Percentiles rank a stretch among this genome's conserved stretches.
phyloP scores from a whole-genome alignment of 2,888 invertebrate genomes.

The Gymnosoma rotundatum region DNA sequence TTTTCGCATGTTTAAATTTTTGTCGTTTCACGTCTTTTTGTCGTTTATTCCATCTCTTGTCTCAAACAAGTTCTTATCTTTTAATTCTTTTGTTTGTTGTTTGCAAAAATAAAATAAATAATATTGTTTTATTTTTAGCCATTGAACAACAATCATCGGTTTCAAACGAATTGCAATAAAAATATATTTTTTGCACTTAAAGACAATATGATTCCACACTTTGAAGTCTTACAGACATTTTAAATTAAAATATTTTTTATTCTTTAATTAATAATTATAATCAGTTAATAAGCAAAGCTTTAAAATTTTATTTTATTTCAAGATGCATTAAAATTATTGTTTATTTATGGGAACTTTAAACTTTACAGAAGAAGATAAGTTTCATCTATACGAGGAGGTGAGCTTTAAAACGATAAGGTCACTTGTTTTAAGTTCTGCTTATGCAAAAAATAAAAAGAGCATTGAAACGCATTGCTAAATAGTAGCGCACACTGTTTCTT shows the following conservation, averaged over 20 bases:
- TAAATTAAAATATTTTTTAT: slow-evolving; percentile 2
- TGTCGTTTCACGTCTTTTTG: not conserved
- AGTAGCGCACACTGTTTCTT: no score
- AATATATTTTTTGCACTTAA: not conserved
- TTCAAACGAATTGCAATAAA: slow-evolving; percentile 7
- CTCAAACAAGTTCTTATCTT: not conserved
- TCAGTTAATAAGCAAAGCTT: slow-evolving; percentile 19
- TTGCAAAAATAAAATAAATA: not conserved
- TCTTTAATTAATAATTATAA: slow-evolving; percentile 31
- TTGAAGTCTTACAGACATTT: not conserved
- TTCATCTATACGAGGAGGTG: not conserved
- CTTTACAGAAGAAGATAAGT: not conserved
- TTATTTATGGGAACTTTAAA: slow-evolving; percentile 34
- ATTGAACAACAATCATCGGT: not conserved
- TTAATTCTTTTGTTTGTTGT: not conserved
- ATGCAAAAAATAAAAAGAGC: no score
- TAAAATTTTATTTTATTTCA: slow-evolving; percentile 23
- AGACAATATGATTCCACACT: not conserved
- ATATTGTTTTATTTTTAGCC: not conserved
- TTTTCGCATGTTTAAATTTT: no score
- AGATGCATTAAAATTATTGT: slow-evolving; percentile 16
- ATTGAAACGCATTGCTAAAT: no score
- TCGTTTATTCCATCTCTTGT: not conserved
- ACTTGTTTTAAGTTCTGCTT: not conserved
- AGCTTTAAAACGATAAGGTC: not conserved